Base-by-base conservation (phyloP, 2,888 invertebrate genomes). In the Latrodectus hesperus region DNA sequence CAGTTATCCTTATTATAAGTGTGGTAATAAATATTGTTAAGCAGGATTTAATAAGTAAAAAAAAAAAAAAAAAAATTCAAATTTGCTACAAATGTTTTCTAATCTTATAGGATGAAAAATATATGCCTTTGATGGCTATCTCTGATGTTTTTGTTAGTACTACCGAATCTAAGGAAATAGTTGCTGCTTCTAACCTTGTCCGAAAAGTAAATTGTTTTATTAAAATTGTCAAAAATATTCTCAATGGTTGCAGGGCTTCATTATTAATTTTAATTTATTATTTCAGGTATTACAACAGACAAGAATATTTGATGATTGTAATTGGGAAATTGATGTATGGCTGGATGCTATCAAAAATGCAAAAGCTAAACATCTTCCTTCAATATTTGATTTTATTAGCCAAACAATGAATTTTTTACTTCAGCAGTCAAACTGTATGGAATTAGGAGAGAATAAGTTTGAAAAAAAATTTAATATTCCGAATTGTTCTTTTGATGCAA, bases 311-410 rank as follows among this genome's bases (percentile, higher is more conserved):
- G 84, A 80, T 72, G n/a, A 68, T 55, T 88, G 88, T 17, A 16
- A 71, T 16, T 88, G 88, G 88, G 88, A 88, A 60, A 76, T 75
- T 12, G 75, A 80, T 67, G 38, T 75, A 12, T 88, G 88, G 84
- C 72, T 84, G 14, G 65, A 79, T 51, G 65, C 79, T 26, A n/a
- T 88, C 49, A 79, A 80, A 70, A 55, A 52, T n/a, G 49, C 74
- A 3, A 84, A 75, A 60, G 11, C 65, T 22, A 80, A 60, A 49
- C 55, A 84, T 53, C 17, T 83, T n/a, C 75, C 75, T 2, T 14
- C 17, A 38, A 55, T 80, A 51, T 70, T 84, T 72, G 76, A 67
- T 26, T 76, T 88, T 12, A 80, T 88, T 17, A 78, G 76, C 52
- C 52, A 67, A n/a, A 26, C 76, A 22, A 26, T 88, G 1, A 67